Evolutionary conservation across 64 coral and sea anemone genomes (phyloP), one percentile per base, ranked within the genome.

Genomic region (Catalaphyllia jardinei): DNA sequence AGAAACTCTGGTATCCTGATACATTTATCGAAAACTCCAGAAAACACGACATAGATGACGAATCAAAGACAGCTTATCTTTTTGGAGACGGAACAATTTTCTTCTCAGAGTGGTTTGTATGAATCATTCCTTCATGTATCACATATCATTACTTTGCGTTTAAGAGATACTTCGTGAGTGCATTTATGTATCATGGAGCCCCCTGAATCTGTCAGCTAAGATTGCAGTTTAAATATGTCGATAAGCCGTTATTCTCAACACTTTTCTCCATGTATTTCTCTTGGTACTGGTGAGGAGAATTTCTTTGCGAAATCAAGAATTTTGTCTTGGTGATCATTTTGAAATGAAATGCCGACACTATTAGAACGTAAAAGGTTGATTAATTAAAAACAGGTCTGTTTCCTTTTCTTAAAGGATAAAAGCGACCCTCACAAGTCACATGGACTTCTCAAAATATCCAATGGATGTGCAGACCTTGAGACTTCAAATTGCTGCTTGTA

Each of bases 361-460:
- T 8, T 3, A 8, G 42, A 46, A 8, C 42, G 42, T 46, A 46
- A 8, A 35, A 46, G 42, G 42, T 46, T 46, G 42, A 46, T 46
- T 46, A 46, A 46, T 46, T 46, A 46, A 46, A 46, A 46, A 79
- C 42, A 31, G 60, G 79, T n/a, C 42, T 62, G 22, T 69, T 1
- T 52, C 8, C 59, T 31, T 14, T 67, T 12, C 39, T 69, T 52
- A 5, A 13, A 85, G 81, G 81, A 71, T 85, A 13, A 85, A 85
- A 71, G 81, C 62, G n/a, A 85, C 81, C 22, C 39, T 85, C 3
- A 71, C 81, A 71, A 85, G 81, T 52, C 81, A 85, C 13, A 93
- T 93, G 91, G 91, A 93, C 12, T 93, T 93, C 57, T 71, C 73
- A 15, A 60, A 62, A 13, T 93, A 88, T 29, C 91, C 91, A 7